A percentile compares a stretch with the other conserved stretches of the same genome.
These are phyloP conservation scores for Chrysodeixis includens DNA, from an alignment of 2,888 invertebrate genomes.

Conservation along the genomic window DNA sequence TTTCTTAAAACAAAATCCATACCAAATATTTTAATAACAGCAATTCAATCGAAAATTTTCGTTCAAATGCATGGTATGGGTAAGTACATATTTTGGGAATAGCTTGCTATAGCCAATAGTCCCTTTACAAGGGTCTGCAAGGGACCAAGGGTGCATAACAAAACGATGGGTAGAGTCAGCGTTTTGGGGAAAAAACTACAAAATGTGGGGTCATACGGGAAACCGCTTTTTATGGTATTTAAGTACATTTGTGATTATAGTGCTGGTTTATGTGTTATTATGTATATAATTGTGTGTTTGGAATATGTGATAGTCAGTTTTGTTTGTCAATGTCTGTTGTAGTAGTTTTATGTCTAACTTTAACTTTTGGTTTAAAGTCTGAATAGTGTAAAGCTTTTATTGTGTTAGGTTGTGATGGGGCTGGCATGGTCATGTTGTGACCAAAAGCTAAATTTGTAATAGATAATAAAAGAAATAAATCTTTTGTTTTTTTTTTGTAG, in stretches of 20 bases:
- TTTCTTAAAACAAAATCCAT: neutral
- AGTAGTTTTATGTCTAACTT: no score
- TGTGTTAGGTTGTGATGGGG: no score
- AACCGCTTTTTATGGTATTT: conserved; percentile 64
- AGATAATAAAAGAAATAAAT: no score
- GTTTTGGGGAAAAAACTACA: conserved; percentile 75
- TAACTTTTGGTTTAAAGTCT: no score
- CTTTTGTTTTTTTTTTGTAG: no score
- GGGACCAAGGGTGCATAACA: conserved; percentile 56
- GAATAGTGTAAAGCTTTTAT: no score
- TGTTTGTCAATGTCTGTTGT: no score
- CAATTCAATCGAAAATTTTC: conserved; percentile 18
- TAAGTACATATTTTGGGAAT: conserved; percentile 47
- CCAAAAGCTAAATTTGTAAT: no score
- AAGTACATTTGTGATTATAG: conserved; percentile 34
- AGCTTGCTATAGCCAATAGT: conserved; percentile 60
- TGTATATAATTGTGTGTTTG: neutral
- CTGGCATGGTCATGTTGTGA: no score
- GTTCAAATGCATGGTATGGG: conserved; percentile 18
- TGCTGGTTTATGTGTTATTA: conserved; percentile 7
- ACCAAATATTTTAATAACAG: neutral
- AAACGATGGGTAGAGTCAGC: conserved; percentile 68
- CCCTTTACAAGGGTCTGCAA: conserved; percentile 40
- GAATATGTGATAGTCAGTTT: neutral
- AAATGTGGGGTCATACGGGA: conserved; percentile 66